Evolutionary conservation across 2,888 invertebrate species (phyloP).

Genomic region (Rhagium mordax): DNA sequence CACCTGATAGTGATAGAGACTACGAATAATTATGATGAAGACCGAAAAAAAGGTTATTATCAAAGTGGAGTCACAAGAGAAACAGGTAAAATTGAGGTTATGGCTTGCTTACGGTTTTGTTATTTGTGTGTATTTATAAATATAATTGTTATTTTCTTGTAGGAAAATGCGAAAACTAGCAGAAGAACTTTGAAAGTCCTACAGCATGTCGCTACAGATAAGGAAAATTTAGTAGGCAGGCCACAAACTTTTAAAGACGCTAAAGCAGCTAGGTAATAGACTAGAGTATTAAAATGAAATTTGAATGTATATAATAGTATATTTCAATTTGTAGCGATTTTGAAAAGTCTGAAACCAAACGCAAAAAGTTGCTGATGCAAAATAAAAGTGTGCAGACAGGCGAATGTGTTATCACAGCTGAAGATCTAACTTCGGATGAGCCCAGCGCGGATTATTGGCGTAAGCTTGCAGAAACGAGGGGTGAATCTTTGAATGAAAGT

Average conservation of each 20-base stretch:
- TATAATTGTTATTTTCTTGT: conserved; percentile 25
- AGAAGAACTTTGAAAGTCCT: conserved; percentile 83
- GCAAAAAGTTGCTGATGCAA: conserved; percentile 70
- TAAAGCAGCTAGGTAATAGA: conserved; percentile 47
- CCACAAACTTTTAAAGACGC: conserved; percentile 63
- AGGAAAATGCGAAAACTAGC: conserved; percentile 75
- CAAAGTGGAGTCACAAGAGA: conserved; percentile 61
- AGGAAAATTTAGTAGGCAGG: conserved; percentile 85
- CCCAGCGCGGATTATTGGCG: conserved; percentile 86
- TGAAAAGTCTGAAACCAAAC: conserved; percentile 47
- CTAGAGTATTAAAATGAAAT: background rate
- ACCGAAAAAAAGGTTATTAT: conserved; percentile 62
- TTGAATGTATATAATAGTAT: background rate
- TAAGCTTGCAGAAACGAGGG: conserved; percentile 81
- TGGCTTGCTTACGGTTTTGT: conserved; percentile 27
- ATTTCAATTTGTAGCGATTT: conserved; percentile 41
- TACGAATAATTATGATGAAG: conserved; percentile 59
- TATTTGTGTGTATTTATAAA: background rate
- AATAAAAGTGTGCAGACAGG: conserved; percentile 78
- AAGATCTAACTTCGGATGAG: conserved; percentile 80
- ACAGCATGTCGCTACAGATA: conserved; percentile 80
- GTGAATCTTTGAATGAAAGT: conserved; percentile 80
- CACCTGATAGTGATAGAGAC: background rate
- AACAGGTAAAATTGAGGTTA: conserved; percentile 61
- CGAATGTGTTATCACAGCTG: conserved; percentile 73